A percentile compares a stretch with the other conserved stretches of the same genome.
Conservation (phyloP, 2,797 vertebrate genomes). For the Gallinago nigripennis region DNA sequence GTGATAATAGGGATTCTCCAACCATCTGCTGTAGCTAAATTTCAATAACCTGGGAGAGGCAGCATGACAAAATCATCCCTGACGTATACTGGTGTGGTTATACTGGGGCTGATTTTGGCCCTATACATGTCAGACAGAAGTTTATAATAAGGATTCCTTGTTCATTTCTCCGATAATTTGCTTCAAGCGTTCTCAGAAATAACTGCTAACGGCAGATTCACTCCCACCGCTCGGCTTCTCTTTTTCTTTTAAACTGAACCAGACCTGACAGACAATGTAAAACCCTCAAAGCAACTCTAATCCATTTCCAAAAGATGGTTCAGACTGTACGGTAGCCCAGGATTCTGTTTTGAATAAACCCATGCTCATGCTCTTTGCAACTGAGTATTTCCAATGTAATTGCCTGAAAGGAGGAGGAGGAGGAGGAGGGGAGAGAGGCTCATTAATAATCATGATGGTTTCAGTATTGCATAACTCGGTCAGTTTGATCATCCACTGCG, state of each 20-base stretch:
- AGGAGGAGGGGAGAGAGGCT: conserved; percentile 20
- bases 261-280: conserved; percentile 60
- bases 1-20: conserved; percentile 13
- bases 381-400: conserved; percentile 61
- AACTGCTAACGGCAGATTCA: conserved; percentile 54
- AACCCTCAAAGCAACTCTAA: conserved; percentile 70
- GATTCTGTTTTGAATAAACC: conserved; percentile 70
- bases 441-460: conserved; percentile 53
- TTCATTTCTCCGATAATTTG: conserved; percentile 31
- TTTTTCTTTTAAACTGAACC: conserved; percentile 55
- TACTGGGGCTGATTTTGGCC: neutral
- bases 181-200: conserved; percentile 44
- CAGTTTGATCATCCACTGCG: neutral
- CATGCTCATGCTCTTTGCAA: conserved; percentile 49
- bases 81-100: neutral
- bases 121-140: conserved; percentile 13
- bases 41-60: conserved; percentile 3
- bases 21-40: neutral
- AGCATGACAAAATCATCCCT: neutral
- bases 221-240: conserved; percentile 37
- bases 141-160: conserved; percentile 35
- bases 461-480: conserved; percentile 31
- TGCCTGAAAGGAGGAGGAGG: conserved; percentile 7
- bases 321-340: conserved; percentile 37
- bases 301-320: conserved; percentile 72